Evolutionary conservation across 2,888 invertebrate species (phyloP), one percentile per base, ranked within the genome.

Genomic region (Drosophila nigritarsus): DNA sequence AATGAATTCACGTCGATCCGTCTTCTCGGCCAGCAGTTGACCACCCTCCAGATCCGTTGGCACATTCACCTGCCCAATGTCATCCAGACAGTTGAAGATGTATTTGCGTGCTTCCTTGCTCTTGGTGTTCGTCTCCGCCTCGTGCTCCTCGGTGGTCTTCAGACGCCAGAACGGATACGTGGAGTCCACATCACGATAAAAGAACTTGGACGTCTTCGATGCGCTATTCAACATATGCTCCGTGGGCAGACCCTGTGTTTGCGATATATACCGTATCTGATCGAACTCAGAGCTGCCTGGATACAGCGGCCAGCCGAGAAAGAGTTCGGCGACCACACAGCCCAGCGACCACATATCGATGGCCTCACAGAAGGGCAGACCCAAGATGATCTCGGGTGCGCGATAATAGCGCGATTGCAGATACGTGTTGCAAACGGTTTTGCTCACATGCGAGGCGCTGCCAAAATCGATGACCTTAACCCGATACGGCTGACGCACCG

Each of bases 281-380:
- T 99, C 99, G 94, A 99, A 99, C 94, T 99, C 99, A 24, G 99
- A 99, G 61, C 98, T 98, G 78, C 99, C 99, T 0, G 99, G 99
- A 94, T 99, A 99, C 42, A 99, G 95, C 20, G 99, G 99, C 99
- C 99, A 99, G 78, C 99, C 99, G 51, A 99, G 95, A 94, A 99
- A 99, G 83, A 99, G 94, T 93, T 99, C 99, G 3, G 99, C 99
- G 54, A 99, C 99, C 77, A 99, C 99, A 94, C 99, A 99, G 68
- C 99, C 99, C 82, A 99, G 94, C 8, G 99, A 99, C 99, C 99
- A 99, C 99, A 99, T 99, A 94, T 99, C 99, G 90, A 99, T 99
- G 18, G 99, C 98, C 94, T 99, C 99, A 94, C 99, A 99, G 94
- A 99, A 99, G 74, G 99, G 99, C 88, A 99, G 94, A 29, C 99